These are phyloP conservation scores for Trichosurus vulpecula DNA, from an alignment of 2,797 vertebrate genomes.

Conservation along the genomic window DNA sequence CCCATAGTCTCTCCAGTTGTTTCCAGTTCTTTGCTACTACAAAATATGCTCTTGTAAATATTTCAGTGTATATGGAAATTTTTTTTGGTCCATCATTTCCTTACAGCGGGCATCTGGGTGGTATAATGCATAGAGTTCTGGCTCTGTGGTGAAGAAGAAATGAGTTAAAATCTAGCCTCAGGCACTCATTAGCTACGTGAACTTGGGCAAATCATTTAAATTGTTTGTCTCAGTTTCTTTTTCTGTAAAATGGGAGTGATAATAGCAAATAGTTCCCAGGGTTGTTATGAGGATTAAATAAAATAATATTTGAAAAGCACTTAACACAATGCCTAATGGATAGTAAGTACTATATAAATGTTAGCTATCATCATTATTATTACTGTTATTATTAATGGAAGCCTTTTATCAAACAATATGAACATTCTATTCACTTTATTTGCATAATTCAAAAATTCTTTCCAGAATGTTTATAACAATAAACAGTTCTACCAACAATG, in stretches of 20 bases:
- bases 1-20: neutral
- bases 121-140: neutral
- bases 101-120: neutral
- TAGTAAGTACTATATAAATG: neutral
- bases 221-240: neutral
- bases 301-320: neutral
- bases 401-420: neutral
- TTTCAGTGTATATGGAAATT: neutral
- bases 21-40: neutral
- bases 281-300: neutral
- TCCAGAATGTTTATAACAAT: neutral
- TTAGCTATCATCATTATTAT: too few species aligned
- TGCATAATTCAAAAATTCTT: neutral
- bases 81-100: neutral
- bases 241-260: neutral
- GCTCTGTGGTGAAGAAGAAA: neutral
- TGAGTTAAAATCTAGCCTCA: neutral
- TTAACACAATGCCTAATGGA: neutral
- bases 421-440: neutral
- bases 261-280: neutral
- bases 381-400: neutral
- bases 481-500: neutral
- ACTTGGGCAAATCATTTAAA: neutral
- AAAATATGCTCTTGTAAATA: neutral
- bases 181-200: neutral